These are phyloP conservation scores for Acanthornis magna DNA, from an alignment of 2,797 vertebrate genomes.

Conservation along the genomic window DNA sequence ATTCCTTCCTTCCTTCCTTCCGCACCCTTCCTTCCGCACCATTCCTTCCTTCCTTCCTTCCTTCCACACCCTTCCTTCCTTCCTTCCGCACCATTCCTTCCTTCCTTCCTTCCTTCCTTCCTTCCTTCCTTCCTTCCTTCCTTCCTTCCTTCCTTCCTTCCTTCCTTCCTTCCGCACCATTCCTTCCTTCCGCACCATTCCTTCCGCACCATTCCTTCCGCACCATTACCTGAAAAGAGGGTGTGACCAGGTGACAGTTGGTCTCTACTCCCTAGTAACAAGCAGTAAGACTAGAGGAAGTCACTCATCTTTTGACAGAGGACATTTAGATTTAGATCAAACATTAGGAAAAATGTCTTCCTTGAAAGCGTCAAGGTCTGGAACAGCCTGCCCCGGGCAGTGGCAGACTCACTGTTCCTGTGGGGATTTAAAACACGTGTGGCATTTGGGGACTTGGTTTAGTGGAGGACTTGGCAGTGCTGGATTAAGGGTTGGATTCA, in stretches of 20 bases:
- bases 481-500: accelerated
- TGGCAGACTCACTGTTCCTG: not conserved
- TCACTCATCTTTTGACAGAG: accelerated
- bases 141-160: too few species aligned
- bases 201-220: too few species aligned
- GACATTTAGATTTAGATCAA: not conserved
- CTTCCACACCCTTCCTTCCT: not conserved
- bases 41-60: too few species aligned
- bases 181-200: accelerated
- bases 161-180: too few species aligned
- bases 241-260: accelerated
- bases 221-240: accelerated
- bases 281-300: accelerated
- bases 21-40: too few species aligned
- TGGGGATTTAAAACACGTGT: accelerated
- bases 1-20: too few species aligned
- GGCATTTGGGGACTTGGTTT: not conserved
- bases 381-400: not conserved
- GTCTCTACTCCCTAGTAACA: not conserved
- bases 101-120: too few species aligned
- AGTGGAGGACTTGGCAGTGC: not conserved
- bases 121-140: too few species aligned
- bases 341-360: not conserved
- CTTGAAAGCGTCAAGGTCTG: accelerated
- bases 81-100: too few species aligned